Conservation (phyloP, 1,140 invertebrate species). For the Ostrea denselamellosa region DNA sequence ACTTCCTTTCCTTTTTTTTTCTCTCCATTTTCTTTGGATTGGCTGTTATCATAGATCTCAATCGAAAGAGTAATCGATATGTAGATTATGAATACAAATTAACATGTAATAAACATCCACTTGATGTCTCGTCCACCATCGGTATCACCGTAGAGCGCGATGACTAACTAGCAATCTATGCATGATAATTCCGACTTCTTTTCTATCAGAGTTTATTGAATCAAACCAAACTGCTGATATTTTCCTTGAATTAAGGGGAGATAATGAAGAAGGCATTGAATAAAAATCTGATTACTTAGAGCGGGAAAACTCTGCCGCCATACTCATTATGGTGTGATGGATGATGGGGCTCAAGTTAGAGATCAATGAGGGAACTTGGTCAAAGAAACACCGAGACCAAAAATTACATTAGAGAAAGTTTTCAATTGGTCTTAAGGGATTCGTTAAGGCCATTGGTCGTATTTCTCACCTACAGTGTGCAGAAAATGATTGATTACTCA, state of each 20-base stretch:
- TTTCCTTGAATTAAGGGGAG: constrained; percentile 28
- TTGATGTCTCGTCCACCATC: background rate
- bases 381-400: background rate
- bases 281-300: constrained; percentile 30
- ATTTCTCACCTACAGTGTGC: too few species aligned
- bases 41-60: background rate
- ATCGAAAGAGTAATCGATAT: background rate
- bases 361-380: background rate
- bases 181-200: background rate
- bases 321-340: background rate
- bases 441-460: too few species aligned
- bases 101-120: background rate
- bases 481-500: too few species aligned
- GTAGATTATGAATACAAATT: constrained; percentile 13
- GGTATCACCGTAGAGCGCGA: background rate
- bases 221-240: constrained; percentile 34
- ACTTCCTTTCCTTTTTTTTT: too few species aligned
- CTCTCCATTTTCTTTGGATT: too few species aligned
- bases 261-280: constrained; percentile 28
- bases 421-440: too few species aligned
- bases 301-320: background rate
- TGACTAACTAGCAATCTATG: constrained; percentile 20
- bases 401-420: background rate
- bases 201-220: constrained; percentile 6
- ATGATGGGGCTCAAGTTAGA: constrained; percentile 9